These are phyloP conservation scores for Volucella zonaria DNA, from an alignment of 2,888 invertebrate species.

Conservation along the genomic window DNA sequence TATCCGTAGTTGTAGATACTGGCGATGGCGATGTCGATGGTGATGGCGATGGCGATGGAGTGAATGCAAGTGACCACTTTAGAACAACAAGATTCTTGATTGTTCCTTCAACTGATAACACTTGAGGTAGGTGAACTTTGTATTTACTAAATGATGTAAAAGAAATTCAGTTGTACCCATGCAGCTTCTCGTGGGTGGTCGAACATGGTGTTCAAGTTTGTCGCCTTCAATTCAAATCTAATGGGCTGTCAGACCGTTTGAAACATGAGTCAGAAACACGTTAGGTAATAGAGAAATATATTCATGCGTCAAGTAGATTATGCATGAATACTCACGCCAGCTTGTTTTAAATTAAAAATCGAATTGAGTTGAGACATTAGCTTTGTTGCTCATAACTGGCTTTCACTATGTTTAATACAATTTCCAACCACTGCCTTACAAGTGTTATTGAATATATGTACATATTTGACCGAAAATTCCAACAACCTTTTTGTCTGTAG, in stretches of 20 bases:
- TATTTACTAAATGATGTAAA: conserved; percentile 28
- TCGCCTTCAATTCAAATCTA: conserved; percentile 23
- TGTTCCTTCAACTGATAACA: conserved; percentile 57
- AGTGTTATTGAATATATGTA: too few species aligned
- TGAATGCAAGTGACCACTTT: conserved; percentile 66
- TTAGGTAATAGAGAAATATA: conserved; percentile 32
- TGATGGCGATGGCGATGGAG: background rate
- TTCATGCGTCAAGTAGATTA: conserved; percentile 9
- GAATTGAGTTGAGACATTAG: too few species aligned
- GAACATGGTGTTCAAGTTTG: background rate
- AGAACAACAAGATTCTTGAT: conserved; percentile 51
- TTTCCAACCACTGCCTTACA: background rate
- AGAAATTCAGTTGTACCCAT: background rate
- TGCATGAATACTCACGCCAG: background rate
- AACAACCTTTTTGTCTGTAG: too few species aligned
- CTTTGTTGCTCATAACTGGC: too few species aligned
- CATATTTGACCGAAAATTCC: too few species aligned
- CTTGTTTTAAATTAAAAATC: background rate
- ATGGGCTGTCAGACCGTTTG: conserved; percentile 45
- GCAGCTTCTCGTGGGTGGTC: conserved; percentile 52
- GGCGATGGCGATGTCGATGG: too few species aligned
- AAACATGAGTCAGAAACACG: conserved; percentile 29
- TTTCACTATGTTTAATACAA: background rate
- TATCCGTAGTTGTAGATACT: too few species aligned
- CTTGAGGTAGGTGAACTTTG: conserved; percentile 44